phyloP scores from a whole-genome alignment of 2,113 vertebrate species.

The Hemichromis elongatus region DNA sequence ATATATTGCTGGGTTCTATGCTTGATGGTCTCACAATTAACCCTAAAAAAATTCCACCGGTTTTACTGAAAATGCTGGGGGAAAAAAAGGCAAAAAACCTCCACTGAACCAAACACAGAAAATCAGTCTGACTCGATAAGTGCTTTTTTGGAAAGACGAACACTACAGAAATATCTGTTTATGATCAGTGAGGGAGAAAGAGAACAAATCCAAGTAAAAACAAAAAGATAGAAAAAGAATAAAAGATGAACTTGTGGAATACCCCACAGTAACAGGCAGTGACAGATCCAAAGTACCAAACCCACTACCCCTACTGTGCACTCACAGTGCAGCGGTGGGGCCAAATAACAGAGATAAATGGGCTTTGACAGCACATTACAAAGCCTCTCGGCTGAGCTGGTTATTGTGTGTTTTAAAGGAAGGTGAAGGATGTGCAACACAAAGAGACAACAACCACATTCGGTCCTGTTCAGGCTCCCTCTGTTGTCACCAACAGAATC shows the following conservation, averaged over 20 bases:
- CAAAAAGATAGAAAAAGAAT: not conserved
- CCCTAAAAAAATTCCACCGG: not conserved
- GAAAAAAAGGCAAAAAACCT: not conserved
- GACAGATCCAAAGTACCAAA: constrained; percentile 14
- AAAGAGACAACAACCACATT: not conserved
- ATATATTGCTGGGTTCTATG: not conserved
- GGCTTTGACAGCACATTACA: constrained; percentile 55
- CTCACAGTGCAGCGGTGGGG: not conserved
- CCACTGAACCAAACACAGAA: not conserved
- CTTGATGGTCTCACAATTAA: not conserved
- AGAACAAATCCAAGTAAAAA: not conserved
- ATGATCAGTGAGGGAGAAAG: not conserved
- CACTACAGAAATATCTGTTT: not conserved
- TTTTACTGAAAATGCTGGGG: not conserved
- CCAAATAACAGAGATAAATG: constrained; percentile 42
- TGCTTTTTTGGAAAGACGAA: not conserved
- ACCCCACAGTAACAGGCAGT: not conserved
- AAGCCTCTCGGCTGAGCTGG: constrained; percentile 36
- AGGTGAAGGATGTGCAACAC: constrained; percentile 36
- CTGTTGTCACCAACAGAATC: not conserved
- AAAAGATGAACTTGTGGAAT: not conserved
- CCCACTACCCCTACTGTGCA: not conserved
- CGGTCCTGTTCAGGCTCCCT: not conserved
- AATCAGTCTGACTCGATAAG: not conserved
- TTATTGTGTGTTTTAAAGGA: constrained; percentile 13